Conservation (phyloP, 1,140 invertebrate genomes). For the Hycleus phaleratus region DNA sequence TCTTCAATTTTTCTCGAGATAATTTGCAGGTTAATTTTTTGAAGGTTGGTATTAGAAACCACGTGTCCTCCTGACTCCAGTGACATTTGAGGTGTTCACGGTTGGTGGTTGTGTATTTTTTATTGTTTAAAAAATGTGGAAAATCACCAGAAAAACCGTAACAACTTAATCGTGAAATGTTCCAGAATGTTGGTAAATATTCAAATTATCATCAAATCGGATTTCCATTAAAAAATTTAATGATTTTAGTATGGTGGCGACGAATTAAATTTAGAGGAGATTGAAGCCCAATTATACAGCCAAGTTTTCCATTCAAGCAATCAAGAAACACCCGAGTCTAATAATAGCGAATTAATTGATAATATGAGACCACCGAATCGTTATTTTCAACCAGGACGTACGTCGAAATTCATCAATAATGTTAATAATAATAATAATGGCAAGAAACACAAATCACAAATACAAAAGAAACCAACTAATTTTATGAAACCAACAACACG, state of each 20-base stretch:
- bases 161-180: too few species aligned
- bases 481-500: background rate
- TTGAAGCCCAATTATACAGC: conserved; percentile 41
- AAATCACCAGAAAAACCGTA: too few species aligned
- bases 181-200: background rate
- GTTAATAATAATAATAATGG: background rate
- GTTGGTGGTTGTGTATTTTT: background rate
- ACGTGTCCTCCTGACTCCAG: conserved; percentile 1
- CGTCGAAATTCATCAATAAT: background rate
- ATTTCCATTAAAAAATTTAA: background rate
- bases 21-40: background rate
- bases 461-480: background rate
- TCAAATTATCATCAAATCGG: background rate
- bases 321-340: background rate
- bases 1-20: background rate
- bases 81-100: background rate
- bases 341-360: too few species aligned
- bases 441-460: background rate
- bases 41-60: background rate
- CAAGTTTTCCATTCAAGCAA: conserved; percentile 33
- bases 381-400: conserved; percentile 1
- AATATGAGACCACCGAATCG: background rate
- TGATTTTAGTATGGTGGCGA: background rate
- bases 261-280: conserved; percentile 38
- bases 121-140: background rate